phyloP scores from a whole-genome alignment of 2,797 vertebrate species.

The Hydrolagus colliei region DNA sequence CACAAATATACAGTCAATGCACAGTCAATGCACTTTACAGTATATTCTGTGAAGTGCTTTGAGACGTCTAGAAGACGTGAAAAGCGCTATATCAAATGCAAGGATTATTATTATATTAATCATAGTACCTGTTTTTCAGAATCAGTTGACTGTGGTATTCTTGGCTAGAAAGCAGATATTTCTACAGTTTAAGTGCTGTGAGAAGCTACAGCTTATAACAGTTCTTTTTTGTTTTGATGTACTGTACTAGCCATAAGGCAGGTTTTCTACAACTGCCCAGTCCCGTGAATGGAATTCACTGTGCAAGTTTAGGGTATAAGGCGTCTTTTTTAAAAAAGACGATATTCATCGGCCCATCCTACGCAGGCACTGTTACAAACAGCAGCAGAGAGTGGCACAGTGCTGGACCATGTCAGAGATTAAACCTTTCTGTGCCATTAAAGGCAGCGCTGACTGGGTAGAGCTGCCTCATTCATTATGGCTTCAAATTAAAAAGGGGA shows the following conservation, averaged over 20 bases:
- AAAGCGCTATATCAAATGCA: no score
- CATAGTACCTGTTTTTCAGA: no score
- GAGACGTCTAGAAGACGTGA: no score
- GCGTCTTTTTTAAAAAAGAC: not conserved
- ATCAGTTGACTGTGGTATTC: not conserved
- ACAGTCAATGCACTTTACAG: no score
- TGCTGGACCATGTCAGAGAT: not conserved
- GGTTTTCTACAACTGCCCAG: not conserved
- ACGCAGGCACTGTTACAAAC: not conserved
- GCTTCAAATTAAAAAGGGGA: no score
- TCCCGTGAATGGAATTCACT: not conserved
- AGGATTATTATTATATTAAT: no score
- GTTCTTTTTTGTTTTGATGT: no score
- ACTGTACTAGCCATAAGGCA: not conserved
- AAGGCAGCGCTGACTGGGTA: not conserved
- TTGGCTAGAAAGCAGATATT: not conserved
- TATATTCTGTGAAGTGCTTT: no score
- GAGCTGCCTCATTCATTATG: no score
- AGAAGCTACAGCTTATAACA: not conserved
- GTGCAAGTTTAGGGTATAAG: not conserved
- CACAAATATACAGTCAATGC: no score
- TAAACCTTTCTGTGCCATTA: not conserved
- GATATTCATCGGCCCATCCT: not conserved
- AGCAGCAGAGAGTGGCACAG: not conserved
- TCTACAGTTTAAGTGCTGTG: not conserved